phyloP scores from a whole-genome alignment of 2,113 vertebrate genomes.

The Ptilonorhynchus violaceus region DNA sequence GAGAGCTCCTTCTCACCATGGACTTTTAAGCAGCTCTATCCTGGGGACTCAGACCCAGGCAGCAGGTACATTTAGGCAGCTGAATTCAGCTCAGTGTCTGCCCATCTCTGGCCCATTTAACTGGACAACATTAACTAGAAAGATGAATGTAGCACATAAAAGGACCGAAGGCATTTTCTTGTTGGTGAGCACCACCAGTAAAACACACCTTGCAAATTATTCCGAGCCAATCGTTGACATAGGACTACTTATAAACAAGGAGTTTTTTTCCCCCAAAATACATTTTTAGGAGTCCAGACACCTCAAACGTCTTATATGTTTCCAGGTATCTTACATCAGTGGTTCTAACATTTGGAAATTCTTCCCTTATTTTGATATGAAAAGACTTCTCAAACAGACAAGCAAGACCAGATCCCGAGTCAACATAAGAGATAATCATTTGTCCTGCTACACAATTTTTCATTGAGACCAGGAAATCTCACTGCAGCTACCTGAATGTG shows the following conservation, averaged over 20 bases:
- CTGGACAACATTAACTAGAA: not conserved
- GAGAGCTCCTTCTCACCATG: not conserved
- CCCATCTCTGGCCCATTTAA: not conserved
- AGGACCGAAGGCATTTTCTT: not conserved
- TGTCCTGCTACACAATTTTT: fast-evolving
- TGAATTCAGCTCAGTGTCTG: not conserved
- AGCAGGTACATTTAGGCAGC: not conserved
- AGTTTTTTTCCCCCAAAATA: not conserved
- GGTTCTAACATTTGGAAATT: not conserved
- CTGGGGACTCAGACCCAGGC: not conserved
- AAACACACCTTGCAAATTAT: fast-evolving
- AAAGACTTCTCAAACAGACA: not conserved
- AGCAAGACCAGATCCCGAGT: not conserved
- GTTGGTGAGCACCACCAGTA: not conserved
- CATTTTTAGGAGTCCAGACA: not conserved
- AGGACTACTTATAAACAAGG: not conserved
- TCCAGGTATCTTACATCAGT: not conserved
- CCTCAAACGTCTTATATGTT: not conserved
- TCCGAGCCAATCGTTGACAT: not conserved
- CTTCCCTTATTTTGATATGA: not conserved
- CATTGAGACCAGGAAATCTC: not conserved
- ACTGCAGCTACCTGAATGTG: not conserved
- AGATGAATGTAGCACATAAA: not conserved
- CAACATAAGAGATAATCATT: not conserved
- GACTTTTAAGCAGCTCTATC: not conserved